These are phyloP conservation scores for Lasioglossum morio DNA, from an alignment of 2,888 invertebrate species.

Conservation along the genomic window DNA sequence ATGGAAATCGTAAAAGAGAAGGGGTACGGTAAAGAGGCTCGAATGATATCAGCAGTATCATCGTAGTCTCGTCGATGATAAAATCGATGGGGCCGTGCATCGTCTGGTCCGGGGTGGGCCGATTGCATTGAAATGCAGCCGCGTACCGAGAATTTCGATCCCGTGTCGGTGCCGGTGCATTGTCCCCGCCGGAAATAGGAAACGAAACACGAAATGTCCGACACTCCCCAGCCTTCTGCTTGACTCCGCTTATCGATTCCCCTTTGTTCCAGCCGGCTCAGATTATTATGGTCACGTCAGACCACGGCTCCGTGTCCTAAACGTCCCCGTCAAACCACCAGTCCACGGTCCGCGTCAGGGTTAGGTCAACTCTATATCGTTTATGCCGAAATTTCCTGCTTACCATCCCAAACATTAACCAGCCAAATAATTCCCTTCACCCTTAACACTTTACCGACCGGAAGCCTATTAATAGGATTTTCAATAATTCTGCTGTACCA, in stretches of 20 bases:
- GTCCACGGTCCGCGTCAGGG: neutral
- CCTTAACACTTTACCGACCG: too few relatives aligned
- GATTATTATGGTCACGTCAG: conserved; percentile 55
- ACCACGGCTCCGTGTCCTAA: conserved; percentile 13
- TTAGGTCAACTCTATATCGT: neutral
- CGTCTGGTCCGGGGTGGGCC: conserved; percentile 33
- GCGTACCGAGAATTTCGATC: conserved; percentile 62
- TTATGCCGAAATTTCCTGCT: neutral
- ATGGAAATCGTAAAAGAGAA: neutral
- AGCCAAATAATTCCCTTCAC: neutral
- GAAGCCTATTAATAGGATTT: too few relatives aligned
- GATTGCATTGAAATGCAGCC: conserved; percentile 56
- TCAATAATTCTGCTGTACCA: too few relatives aligned
- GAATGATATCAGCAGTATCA: conserved; percentile 39
- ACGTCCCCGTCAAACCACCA: conserved; percentile 7
- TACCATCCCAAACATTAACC: neutral
- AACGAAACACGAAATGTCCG: conserved; percentile 68
- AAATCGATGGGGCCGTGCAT: conserved; percentile 55
- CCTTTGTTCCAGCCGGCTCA: conserved; percentile 50
- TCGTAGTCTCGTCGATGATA: conserved; percentile 36
- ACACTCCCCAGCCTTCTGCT: conserved; percentile 20
- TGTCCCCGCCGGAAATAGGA: conserved; percentile 67
- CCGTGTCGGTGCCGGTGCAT: conserved; percentile 60
- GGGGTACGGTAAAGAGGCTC: neutral
- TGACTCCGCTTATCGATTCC: conserved; percentile 57